Percentiles rank a stretch among this genome's conserved stretches.
These are phyloP conservation scores for Nautilus pompilius DNA, from an alignment of 1,140 invertebrate species.

Conservation along the genomic window DNA sequence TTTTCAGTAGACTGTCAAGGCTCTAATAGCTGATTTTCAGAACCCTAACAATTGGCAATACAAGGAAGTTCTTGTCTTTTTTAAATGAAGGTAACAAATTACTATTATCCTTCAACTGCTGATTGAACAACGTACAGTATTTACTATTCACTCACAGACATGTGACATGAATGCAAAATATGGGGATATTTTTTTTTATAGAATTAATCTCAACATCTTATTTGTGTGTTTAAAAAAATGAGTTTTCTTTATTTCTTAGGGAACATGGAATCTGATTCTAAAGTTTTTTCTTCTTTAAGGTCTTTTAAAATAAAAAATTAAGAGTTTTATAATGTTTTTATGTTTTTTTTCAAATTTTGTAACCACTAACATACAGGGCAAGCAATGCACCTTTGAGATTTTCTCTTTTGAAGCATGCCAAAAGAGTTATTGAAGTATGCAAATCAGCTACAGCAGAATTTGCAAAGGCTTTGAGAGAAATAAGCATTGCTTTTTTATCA, in stretches of 20 bases:
- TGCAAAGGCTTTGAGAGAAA: slow-evolving; percentile 95
- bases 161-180: too few relatives aligned
- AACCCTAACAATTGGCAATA: slow-evolving; percentile 86
- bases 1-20: slow-evolving; percentile 68
- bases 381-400: too few relatives aligned
- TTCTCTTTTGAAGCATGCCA: slow-evolving; percentile 74
- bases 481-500: slow-evolving; percentile 97
- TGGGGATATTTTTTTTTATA: too few relatives aligned
- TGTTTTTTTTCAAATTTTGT: not conserved
- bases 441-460: slow-evolving; percentile 79
- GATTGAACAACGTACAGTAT: too few relatives aligned
- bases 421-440: slow-evolving; percentile 87
- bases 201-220: too few relatives aligned
- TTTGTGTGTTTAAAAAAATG: too few relatives aligned
- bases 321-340: not conserved
- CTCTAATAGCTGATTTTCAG: slow-evolving; percentile 90
- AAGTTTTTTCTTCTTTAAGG: not conserved
- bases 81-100: slow-evolving; percentile 88
- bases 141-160: too few relatives aligned
- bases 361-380: too few relatives aligned
- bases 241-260: too few relatives aligned
- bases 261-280: too few relatives aligned
- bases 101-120: too few relatives aligned
- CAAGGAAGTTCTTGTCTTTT: slow-evolving; percentile 94
- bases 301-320: not conserved